phyloP scores from a whole-genome alignment of 1,140 invertebrate species.

The Scaptomyza montana region DNA sequence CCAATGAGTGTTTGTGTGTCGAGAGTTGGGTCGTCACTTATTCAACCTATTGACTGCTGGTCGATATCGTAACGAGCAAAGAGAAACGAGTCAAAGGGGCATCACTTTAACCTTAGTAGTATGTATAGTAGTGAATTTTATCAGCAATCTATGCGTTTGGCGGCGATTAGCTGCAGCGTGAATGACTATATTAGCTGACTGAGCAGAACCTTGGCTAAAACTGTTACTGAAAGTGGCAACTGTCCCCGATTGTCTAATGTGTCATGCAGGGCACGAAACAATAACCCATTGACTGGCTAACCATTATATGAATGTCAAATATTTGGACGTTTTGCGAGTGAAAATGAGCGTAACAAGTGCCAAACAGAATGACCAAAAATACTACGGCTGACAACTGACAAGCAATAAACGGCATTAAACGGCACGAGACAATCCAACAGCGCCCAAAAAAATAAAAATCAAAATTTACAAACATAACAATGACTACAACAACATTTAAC shows the following conservation, averaged over 20 bases:
- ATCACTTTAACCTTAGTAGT: background rate
- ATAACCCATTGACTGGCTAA: constrained; percentile 12
- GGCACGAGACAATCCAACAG: constrained; percentile 19
- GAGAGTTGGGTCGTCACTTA: constrained; percentile 16
- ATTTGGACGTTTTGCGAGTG: constrained; percentile 45
- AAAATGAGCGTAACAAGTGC: constrained; percentile 46
- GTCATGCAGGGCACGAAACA: constrained; percentile 39
- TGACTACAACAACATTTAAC: constrained; percentile 5
- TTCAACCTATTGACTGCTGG: constrained; percentile 16
- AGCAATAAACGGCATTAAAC: constrained; percentile 43
- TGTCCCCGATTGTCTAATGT: constrained; percentile 23
- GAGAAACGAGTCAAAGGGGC: constrained; percentile 19
- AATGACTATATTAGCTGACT: too few relatives aligned
- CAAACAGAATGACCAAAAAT: constrained; percentile 19
- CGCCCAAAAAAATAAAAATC: constrained; percentile 13
- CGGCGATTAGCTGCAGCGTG: too few relatives aligned
- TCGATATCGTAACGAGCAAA: too few relatives aligned
- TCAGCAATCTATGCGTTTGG: too few relatives aligned
- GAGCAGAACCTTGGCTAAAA: constrained; percentile 10
- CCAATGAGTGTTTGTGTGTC: constrained; percentile 10
- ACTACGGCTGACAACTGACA: constrained; percentile 36
- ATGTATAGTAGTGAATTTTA: constrained; percentile 9
- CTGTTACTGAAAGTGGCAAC: background rate
- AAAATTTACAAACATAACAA: background rate
- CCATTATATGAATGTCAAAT: constrained; percentile 76